phyloP scores from a whole-genome alignment of 2,113 vertebrate species.

The Psephotus haematonotus region DNA sequence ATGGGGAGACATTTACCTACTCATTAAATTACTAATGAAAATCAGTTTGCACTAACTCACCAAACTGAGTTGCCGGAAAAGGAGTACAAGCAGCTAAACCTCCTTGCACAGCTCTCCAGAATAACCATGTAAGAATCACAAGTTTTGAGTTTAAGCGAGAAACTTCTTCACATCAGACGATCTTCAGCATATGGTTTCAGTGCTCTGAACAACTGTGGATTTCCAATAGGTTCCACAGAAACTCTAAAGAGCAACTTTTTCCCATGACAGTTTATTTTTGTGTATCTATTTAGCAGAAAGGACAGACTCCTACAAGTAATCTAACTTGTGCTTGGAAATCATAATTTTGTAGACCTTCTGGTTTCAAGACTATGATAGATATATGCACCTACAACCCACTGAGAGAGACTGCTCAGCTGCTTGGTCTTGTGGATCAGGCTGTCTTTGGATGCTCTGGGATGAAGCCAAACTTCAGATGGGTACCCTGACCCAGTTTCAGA shows the following conservation, averaged over 20 bases:
- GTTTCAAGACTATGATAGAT: neutral
- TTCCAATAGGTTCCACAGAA: neutral
- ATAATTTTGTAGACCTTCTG: neutral
- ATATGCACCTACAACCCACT: neutral
- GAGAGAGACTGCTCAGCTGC: neutral
- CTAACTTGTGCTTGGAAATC: neutral
- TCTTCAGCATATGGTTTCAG: neutral
- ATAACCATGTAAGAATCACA: neutral
- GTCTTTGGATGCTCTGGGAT: neutral
- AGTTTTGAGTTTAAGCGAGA: neutral
- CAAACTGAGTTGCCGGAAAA: neutral
- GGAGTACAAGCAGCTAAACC: neutral
- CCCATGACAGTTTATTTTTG: neutral
- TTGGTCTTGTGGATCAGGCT: neutral
- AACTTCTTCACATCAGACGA: neutral
- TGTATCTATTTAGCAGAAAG: neutral
- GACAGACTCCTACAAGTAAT: neutral
- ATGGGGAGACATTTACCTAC: neutral
- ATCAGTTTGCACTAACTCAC: neutral
- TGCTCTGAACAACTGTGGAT: neutral
- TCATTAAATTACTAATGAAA: neutral
- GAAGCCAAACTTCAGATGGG: neutral
- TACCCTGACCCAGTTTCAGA: neutral
- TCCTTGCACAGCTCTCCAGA: neutral
- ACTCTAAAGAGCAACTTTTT: neutral